Base-by-base conservation (phyloP, 2,113 vertebrate species). In the Gopherus flavomarginatus region DNA sequence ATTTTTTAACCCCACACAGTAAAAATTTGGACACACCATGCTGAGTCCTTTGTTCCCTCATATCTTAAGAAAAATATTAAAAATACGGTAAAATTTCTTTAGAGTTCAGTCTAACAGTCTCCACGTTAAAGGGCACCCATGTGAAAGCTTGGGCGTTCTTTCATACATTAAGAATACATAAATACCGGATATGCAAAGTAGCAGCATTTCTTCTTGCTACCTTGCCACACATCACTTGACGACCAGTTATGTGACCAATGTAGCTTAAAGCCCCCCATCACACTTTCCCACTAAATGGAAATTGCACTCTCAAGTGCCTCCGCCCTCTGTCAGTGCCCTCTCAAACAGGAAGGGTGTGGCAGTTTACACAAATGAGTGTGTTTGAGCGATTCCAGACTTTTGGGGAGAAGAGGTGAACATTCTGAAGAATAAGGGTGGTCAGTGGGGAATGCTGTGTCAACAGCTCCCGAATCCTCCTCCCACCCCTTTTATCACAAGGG, bases 1-100 rank as follows among this genome's bases (percentile, higher is more conserved):
- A 72, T 83, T 29, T 95, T 91, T 94, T 93, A 88, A 96, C 86
- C 1, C 38, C 14, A 56, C 50, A 62, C 69, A 81, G 80, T 2
- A 77, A 78, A 57, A 95, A 85, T 56, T 81, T 88, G 59, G 44
- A 52, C 26, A 65, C 85, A 12, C 6, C 3, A 3, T 92, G 90
- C 89, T 82, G 56, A 21, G 79, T 12, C 80, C 84, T 29, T 0
- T 85, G 6, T 5, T 89, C 17, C 65, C 16, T 56, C 5, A 0
- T 52, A 38, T 38, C n/a, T 24, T 75, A 75, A 42, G 69, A 75
- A 75, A 75, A 42, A 75, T 42, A 75, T n/a, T 72, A 22, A 6
- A 82, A 79, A 42, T 89, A 77, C 53, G 2, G 12, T 81, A 77
- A 57, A 9, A 2, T 77, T 81, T 85, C 27, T 14, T 14, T 88